Evolutionary conservation across 2,888 invertebrate genomes (phyloP).

Genomic region (Melanostoma scalare): DNA sequence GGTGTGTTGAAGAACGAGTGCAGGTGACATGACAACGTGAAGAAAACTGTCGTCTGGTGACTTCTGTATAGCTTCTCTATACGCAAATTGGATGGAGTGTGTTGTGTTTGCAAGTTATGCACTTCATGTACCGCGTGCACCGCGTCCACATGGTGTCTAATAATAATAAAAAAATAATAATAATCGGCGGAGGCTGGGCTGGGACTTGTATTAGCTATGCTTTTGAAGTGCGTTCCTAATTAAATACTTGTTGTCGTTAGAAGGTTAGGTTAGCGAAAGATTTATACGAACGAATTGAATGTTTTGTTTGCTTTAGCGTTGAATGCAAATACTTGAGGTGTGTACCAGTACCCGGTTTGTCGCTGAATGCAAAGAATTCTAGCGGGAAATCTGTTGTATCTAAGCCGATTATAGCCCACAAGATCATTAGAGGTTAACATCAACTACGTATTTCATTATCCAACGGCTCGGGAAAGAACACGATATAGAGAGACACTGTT

Average conservation of each 20-base stretch:
- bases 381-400: no score
- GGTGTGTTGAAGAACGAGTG: constrained; percentile 47
- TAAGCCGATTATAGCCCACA: no score
- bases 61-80: constrained; percentile 29
- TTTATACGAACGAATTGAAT: constrained; percentile 15
- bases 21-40: constrained; percentile 59
- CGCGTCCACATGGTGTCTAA: constrained; percentile 5
- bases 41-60: constrained; percentile 43
- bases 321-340: background rate
- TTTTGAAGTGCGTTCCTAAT: constrained; percentile 39
- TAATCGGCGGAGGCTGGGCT: background rate
- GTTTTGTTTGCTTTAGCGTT: background rate
- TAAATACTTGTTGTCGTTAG: constrained; percentile 46
- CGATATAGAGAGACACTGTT: no score
- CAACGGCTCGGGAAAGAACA: no score
- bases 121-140: no score
- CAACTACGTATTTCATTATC: no score
- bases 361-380: no score
- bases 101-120: constrained; percentile 21
- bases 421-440: no score
- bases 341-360: no score
- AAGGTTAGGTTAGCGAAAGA: constrained; percentile 30
- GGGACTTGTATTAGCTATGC: background rate
- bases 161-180: constrained; percentile 24
- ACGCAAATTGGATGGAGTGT: constrained; percentile 9